Conservation (phyloP, 2,797 vertebrate species). For the Toxotes lorentzi region DNA sequence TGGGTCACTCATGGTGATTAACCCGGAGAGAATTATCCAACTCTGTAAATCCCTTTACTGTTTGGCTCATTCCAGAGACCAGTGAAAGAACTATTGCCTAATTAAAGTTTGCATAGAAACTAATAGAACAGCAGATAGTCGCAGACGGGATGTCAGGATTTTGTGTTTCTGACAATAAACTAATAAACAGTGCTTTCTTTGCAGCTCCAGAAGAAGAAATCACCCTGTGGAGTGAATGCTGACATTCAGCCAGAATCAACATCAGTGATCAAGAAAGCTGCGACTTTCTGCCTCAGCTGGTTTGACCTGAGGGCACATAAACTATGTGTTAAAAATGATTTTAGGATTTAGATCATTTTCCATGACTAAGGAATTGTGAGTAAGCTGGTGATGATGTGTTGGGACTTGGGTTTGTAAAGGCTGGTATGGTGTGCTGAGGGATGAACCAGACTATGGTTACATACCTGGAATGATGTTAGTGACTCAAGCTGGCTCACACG, state of each 20-base stretch:
- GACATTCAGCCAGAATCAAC: not conserved
- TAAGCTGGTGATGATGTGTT: slow-evolving; percentile 63
- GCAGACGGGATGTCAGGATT: not conserved
- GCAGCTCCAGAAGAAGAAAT: not conserved
- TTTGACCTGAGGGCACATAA: slow-evolving; percentile 43
- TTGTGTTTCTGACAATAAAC: not conserved
- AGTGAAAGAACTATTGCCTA: too few species aligned
- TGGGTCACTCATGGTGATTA: too few species aligned
- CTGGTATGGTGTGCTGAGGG: slow-evolving; percentile 26
- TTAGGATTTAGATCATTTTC: slow-evolving; percentile 56
- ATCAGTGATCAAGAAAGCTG: not conserved
- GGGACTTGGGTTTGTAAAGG: slow-evolving; percentile 36
- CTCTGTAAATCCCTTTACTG: too few species aligned
- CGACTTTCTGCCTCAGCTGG: slow-evolving; percentile 8
- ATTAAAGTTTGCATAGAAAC: not conserved
- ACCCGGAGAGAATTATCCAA: too few species aligned
- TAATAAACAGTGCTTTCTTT: too few species aligned
- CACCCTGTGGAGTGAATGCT: not conserved
- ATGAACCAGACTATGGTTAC: slow-evolving; percentile 47
- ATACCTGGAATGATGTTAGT: slow-evolving; percentile 61
- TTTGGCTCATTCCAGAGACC: too few species aligned
- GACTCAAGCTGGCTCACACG: slow-evolving; percentile 57
- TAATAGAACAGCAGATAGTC: not conserved
- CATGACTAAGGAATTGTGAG: slow-evolving; percentile 66
- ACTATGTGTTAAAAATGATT: slow-evolving; percentile 44